Conservation (phyloP, 2,888 invertebrate species). For the Hydrotaea cyrtoneurina region DNA sequence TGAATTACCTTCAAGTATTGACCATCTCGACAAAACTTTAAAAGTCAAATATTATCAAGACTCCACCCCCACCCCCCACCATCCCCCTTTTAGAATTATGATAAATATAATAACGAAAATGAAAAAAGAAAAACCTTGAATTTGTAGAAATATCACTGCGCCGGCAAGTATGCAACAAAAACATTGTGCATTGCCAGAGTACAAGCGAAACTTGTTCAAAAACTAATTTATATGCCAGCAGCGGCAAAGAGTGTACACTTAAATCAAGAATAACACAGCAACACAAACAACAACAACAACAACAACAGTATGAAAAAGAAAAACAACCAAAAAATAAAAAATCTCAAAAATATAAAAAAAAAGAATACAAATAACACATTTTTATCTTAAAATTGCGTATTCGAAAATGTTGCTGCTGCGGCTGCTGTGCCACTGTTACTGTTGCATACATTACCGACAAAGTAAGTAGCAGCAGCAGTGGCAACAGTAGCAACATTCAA, state of each 20-base stretch:
- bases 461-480: background rate
- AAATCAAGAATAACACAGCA: background rate
- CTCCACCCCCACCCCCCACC: no score
- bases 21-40: background rate
- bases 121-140: background rate
- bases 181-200: no score
- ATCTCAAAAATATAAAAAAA: no score
- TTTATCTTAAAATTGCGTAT: slow-evolving; percentile 34
- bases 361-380: background rate
- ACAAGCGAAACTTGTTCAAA: slow-evolving; percentile 22
- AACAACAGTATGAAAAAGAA: no score
- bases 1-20: background rate
- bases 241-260: slow-evolving; percentile 23
- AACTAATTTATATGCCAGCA: slow-evolving; percentile 33
- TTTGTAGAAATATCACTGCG: background rate
- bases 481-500: slow-evolving; percentile 9
- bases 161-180: background rate
- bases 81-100: background rate
- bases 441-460: slow-evolving; percentile 27
- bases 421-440: background rate
- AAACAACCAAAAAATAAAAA: slow-evolving; percentile 14
- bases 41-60: background rate
- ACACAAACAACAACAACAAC: background rate
- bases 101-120: no score
- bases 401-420: slow-evolving; percentile 6